Base-by-base conservation (phyloP, 1,140 invertebrate species). In the Danaus plexippus region DNA sequence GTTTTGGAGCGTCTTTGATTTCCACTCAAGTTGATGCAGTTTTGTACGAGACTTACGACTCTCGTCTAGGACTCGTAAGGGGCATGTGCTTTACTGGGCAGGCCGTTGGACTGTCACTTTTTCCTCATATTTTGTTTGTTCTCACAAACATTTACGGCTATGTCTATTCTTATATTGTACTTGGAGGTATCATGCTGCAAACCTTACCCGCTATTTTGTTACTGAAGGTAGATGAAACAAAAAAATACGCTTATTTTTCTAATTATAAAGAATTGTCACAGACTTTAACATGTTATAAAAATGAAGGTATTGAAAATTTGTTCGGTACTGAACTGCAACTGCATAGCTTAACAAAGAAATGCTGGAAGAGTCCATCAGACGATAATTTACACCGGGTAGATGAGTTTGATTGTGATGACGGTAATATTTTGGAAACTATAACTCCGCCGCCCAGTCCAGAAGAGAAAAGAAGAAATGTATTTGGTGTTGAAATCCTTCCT, bases 361-460 rank as follows among this genome's bases (percentile, higher is more conserved):
- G 75, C 61, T 88, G 87, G 87, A 78, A 84, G 66, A 87, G 75
- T 72, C 87, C 86, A 11, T 85, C 83, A 8, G 83, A 86, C 56
- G 82, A 87, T 60, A 85, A 83, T 63, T 60, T 80, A 45, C 68
- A 80, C 43, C 46, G 68, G 50, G 64, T 75, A 46, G 68, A 63
- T 43, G 70, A 75, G n/a, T 56, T 61, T 7, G 64, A 69, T 47
- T 61, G 66, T 55, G 73, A 76, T 42, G 59, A 75, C 15, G 69
- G 73, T 15, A 64, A 63, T 51, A 66, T 66, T 44, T 57, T 56
- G 1, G 69, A 71, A 43, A 84, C 75, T 10, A 75, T 81, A 43
- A 87, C 84, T 11, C 84, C 84, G 15, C 84, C 84, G 8, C 81
- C 81, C n/a, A 87, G 84, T 63, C 84, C 84, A 10, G 81, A 87